Evolutionary conservation across 2,113 vertebrate genomes (phyloP), one percentile per base, ranked within the genome.

Genomic region (Oryzias woworae): DNA sequence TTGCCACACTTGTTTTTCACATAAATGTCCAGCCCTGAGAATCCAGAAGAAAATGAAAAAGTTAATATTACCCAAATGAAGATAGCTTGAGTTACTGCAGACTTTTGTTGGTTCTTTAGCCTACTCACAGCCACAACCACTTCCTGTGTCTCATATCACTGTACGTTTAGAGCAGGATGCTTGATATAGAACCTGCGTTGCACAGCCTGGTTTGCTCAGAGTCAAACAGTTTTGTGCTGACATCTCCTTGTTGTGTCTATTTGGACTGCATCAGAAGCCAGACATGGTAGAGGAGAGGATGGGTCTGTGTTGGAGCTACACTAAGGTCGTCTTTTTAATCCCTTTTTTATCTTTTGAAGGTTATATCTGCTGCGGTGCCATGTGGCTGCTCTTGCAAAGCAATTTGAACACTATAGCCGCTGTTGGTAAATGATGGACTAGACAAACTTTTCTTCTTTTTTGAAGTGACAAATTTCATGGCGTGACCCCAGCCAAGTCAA

Each of bases 261-360:
- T 56, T 24, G 54, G 59, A 56, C 23, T 42, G 36, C 14, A 20
- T n/a, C 1, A 17, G 51, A 31, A 48, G 59, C 22, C 62, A 73
- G 88, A 81, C 49, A 92, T 91, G 90, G 62, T 87, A 3, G 91
- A 91, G 47, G 90, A 89, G 62, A 92, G 72, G 79, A 93, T 92
- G 92, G 92, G 92, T 23, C 63, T 52, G 55, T 93, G 92, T 71
- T 92, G 86, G 87, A 92, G 87, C 73, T 1, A 62, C 56, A 90
- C 68, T 28, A 91, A 91, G 90, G 91, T 92, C 0, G 16, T 62
- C 47, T 48, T 31, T 61, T 42, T 45, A 7, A 47, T 66, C 24
- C 5, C 7, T 52, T n/a, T 52, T 14, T 26, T 61, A 3, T 59
- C 53, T 1, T 47, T 42, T 31, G 20, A 24, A 53, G n/a, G 49